Evolutionary conservation across 2,113 vertebrate species (phyloP), one percentile per base, ranked within the genome.

Genomic region (Peromyscus polionotus): DNA sequence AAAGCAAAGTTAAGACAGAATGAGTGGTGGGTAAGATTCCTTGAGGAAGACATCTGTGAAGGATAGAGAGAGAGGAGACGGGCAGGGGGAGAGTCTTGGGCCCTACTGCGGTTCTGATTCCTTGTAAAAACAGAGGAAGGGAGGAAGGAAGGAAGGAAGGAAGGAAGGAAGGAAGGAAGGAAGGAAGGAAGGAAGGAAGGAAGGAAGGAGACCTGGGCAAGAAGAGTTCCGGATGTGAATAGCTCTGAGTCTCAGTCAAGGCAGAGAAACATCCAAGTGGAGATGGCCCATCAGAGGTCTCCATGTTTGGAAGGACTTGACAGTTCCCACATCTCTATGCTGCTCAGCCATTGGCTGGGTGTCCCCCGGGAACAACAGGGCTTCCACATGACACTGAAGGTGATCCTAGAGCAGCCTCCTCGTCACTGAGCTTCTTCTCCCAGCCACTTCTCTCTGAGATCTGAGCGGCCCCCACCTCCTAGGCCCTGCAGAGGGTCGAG

Each of bases 391-490:
- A 70, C 67, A 26, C 0, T 5, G 94, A 36, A 79, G 26, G 10
- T 22, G 81, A 75, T 54, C 65, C 65, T 65, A n/a, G n/a, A 24
- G 26, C 26, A 57, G 63, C 48, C 39, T 63, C 51, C 61, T 84
- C n/a, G 84, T 91, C 67, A 42, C 33, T 42, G 5, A 7, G 16
- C n/a, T 86, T 20, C 22, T 67, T 42, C 39, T 42, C 9, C 42
- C 8, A 48, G 51, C 86, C 81, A 88, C 67, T 89, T 57, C 95
- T 76, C 24, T 80, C 77, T 95, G 70, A n/a, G 45, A 33, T 48
- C 68, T 88, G 42, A 94, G 45, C 22, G 26, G 11, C 42, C n/a
- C 28, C 1, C 16, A 48, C 17, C 42, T 87, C 73, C 17, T 12
- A 31, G 45, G 24, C 61, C 31, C 54, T 63, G 48, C 48, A 54